phyloP scores from a whole-genome alignment of 2,888 invertebrate species.

The Noctua janthe region DNA sequence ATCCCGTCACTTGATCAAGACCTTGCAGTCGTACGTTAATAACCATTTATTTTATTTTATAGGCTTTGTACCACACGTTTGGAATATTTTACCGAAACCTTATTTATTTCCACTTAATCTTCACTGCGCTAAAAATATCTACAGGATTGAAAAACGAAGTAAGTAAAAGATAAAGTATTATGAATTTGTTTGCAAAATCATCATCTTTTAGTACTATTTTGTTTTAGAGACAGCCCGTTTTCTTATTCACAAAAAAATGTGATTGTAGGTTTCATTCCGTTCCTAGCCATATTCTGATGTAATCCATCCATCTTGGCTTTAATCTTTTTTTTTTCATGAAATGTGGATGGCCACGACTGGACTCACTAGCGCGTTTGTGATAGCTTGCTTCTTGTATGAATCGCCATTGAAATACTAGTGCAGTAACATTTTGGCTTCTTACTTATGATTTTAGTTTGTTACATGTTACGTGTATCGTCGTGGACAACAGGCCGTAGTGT shows the following conservation, averaged over 20 bases:
- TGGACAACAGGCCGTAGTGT: not conserved
- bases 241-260: not conserved
- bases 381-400: no score
- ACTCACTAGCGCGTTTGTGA: no score
- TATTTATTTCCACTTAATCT: slow-evolving; percentile 7
- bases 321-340: no score
- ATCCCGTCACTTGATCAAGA: not conserved
- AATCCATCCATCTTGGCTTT: not conserved
- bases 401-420: no score
- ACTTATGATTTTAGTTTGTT: no score
- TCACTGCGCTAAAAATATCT: not conserved
- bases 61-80: slow-evolving; percentile 3
- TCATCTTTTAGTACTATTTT: not conserved
- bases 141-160: not conserved
- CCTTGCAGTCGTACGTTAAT: not conserved
- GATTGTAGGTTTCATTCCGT: not conserved
- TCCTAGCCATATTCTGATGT: not conserved
- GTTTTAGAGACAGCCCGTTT: not conserved
- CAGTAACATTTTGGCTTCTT: not conserved
- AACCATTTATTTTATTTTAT: not conserved
- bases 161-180: not conserved
- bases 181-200: not conserved
- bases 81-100: slow-evolving; percentile 1
- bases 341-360: no score
- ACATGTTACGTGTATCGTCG: not conserved